A percentile compares a stretch with the other conserved stretches of the same genome.
phyloP scores from a whole-genome alignment of 2,113 vertebrate species.

The Beaufortia kweichowensis region DNA sequence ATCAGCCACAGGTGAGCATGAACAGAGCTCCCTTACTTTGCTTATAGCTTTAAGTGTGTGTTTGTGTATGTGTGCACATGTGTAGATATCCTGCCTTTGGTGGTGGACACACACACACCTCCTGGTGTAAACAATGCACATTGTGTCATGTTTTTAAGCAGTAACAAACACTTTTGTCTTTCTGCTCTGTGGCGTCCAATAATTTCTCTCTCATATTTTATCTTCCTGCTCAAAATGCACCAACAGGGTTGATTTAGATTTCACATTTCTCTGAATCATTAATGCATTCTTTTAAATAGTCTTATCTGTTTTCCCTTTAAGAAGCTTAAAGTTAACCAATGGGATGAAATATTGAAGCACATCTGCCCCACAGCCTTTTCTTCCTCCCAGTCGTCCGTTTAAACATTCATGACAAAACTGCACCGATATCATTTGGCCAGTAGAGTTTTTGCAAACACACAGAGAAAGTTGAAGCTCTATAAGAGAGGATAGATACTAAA shows the following conservation, averaged over 20 bases:
- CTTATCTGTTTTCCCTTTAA: slow-evolving; percentile 15
- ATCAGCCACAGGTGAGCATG: slow-evolving; percentile 59
- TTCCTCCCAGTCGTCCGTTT: slow-evolving; percentile 37
- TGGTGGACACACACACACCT: too few relatives aligned
- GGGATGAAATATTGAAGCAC: slow-evolving; percentile 55
- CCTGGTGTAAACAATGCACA: not conserved
- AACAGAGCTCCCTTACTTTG: slow-evolving; percentile 5
- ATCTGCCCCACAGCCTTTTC: slow-evolving; percentile 22
- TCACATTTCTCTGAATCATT: slow-evolving; percentile 55
- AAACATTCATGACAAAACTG: slow-evolving; percentile 53
- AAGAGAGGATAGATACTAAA: too few relatives aligned
- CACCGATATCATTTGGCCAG: slow-evolving; percentile 47
- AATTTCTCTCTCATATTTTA: not conserved
- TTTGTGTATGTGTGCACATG: not conserved
- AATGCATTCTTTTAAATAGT: slow-evolving; percentile 42
- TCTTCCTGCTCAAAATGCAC: slow-evolving; percentile 21
- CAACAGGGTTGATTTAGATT: slow-evolving; percentile 48
- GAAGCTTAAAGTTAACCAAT: slow-evolving; percentile 49
- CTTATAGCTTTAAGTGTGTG: slow-evolving; percentile 26
- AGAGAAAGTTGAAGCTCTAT: not conserved
- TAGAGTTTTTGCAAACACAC: slow-evolving; percentile 32
- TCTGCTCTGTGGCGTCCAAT: not conserved
- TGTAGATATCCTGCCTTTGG: too few relatives aligned
- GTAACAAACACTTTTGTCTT: not conserved
- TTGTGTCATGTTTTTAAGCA: not conserved